Percentiles rank a stretch among this genome's conserved stretches.
Evolutionary conservation across 2,113 vertebrate species (phyloP).

Genomic region (Elaphurus davidianus): DNA sequence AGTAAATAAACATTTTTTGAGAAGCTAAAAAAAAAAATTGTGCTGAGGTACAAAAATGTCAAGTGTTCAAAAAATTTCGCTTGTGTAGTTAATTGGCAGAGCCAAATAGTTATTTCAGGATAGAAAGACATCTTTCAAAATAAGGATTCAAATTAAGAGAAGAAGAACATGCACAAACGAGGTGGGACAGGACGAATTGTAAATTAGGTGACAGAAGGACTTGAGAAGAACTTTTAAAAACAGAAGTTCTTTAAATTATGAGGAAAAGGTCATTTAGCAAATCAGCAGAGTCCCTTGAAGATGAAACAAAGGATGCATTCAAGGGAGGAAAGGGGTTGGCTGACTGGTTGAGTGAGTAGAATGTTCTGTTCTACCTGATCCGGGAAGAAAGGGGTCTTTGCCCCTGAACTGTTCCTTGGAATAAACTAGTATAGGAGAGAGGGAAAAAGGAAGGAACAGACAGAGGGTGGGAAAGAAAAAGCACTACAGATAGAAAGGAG

Average conservation of each 20-base stretch:
- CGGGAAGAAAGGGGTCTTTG: not conserved
- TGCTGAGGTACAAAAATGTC: not conserved
- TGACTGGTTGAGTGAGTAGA: not conserved
- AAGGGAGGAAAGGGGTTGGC: not conserved
- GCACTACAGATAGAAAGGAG: not conserved
- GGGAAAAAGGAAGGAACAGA: not conserved
- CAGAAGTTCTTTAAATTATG: not conserved
- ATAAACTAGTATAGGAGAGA: not conserved
- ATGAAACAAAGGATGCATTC: not conserved
- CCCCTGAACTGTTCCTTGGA: not conserved
- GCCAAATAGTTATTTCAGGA: conserved; percentile 13
- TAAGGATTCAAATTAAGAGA: not conserved
- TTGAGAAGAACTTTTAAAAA: not conserved
- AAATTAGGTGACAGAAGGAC: not conserved
- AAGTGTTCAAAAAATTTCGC: not conserved
- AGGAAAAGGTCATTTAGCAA: not conserved
- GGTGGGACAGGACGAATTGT: not conserved
- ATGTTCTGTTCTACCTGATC: not conserved
- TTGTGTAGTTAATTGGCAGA: not conserved
- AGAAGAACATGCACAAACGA: not conserved
- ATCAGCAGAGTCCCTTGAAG: not conserved
- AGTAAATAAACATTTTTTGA: not conserved
- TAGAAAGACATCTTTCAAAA: conserved; percentile 3
- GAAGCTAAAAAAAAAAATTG: conserved; percentile 5
- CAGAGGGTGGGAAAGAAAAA: not conserved